phyloP scores from a whole-genome alignment of 2,113 vertebrate species.

The Leucosticte australis region DNA sequence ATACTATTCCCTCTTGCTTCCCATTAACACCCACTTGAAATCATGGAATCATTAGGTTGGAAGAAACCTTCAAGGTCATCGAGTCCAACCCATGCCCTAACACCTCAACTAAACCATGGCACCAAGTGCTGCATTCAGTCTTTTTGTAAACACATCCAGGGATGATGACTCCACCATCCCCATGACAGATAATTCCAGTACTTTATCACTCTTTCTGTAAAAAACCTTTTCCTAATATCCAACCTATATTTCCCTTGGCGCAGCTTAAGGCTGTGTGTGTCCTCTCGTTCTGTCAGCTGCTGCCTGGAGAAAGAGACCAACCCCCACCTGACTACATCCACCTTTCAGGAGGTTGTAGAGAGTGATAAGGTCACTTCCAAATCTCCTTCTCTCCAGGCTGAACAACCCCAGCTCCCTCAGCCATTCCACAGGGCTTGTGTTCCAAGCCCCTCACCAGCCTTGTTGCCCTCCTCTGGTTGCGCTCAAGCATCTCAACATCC shows the following conservation, averaged over 20 bases:
- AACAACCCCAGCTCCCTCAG: neutral
- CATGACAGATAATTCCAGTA: neutral
- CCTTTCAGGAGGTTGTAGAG: neutral
- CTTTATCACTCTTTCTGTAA: neutral
- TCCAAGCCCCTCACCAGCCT: neutral
- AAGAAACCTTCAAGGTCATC: neutral
- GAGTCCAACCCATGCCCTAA: neutral
- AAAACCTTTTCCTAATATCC: neutral
- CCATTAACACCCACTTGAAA: neutral
- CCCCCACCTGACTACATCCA: neutral
- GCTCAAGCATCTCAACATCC: accelerated
- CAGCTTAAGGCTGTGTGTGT: neutral
- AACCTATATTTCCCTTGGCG: accelerated
- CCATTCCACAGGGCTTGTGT: accelerated
- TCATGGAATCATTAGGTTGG: neutral
- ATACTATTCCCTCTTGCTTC: neutral
- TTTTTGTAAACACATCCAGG: neutral
- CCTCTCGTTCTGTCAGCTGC: neutral
- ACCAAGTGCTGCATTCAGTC: neutral
- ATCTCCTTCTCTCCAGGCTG: neutral
- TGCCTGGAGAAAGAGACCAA: neutral
- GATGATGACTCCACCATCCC: neutral
- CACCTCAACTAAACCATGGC: neutral
- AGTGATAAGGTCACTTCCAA: neutral
- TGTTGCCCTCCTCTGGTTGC: accelerated